These are phyloP conservation scores for Lipophrys pholis DNA, from an alignment of 2,113 vertebrate genomes.

Conservation along the genomic window DNA sequence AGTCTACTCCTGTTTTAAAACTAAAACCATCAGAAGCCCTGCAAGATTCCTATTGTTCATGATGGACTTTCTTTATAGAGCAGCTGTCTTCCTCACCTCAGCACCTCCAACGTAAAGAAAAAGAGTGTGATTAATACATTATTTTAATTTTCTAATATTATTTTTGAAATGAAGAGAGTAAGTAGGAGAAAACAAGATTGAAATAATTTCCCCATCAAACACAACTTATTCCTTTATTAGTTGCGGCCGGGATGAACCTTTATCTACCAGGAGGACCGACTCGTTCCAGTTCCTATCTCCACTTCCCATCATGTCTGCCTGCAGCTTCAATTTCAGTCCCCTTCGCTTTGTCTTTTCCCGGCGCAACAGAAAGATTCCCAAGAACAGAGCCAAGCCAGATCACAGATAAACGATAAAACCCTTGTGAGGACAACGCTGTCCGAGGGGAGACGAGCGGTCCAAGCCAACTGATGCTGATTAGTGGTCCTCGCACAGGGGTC, in stretches of 20 bases:
- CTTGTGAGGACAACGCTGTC: conserved; percentile 55
- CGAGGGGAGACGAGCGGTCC: conserved; percentile 27
- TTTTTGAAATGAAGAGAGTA: background rate
- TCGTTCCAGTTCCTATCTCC: conserved; percentile 42
- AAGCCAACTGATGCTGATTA: conserved; percentile 60
- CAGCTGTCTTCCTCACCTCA: no score
- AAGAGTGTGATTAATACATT: no score
- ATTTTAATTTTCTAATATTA: no score
- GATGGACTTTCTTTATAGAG: no score
- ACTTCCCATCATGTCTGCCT: conserved; percentile 53
- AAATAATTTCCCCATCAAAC: conserved; percentile 14
- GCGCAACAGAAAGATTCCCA: conserved; percentile 59
- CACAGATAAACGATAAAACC: conserved; percentile 60
- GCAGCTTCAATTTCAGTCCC: conserved; percentile 55
- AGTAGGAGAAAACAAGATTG: background rate
- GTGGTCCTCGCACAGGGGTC: conserved; percentile 36
- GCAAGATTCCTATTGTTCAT: no score
- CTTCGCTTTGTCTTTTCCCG: conserved; percentile 56
- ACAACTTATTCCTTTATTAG: conserved; percentile 7
- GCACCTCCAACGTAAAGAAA: no score
- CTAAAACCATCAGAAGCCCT: no score
- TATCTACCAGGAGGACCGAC: conserved; percentile 7
- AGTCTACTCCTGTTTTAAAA: no score
- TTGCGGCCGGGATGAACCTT: conserved; percentile 22
- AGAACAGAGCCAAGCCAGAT: conserved; percentile 58